Percentiles rank a stretch among this genome's conserved stretches.
These are phyloP conservation scores for Dichetophora obliterata DNA, from an alignment of 2,888 invertebrate genomes.

Conservation along the genomic window DNA sequence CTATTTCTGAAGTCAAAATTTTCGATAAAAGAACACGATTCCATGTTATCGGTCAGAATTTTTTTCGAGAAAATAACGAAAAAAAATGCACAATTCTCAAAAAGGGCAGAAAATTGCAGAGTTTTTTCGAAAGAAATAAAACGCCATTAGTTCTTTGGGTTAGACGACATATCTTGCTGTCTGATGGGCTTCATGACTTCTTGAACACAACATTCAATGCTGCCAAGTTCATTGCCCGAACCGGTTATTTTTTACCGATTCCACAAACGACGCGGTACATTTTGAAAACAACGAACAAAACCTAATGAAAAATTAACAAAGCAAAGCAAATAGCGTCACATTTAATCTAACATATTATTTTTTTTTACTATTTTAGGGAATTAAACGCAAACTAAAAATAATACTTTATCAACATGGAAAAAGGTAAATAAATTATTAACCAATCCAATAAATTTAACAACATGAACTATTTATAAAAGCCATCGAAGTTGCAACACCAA, in stretches of 20 bases:
- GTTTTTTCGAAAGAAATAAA: no score
- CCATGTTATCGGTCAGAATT: no score
- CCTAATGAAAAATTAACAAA: slow-evolving; percentile 8
- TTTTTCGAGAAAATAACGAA: no score
- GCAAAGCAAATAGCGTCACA: slow-evolving; percentile 12
- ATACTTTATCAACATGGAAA: background rate
- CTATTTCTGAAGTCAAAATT: no score
- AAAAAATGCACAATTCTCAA: no score
- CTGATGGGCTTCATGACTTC: no score
- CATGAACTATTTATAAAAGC: background rate
- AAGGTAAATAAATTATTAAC: background rate
- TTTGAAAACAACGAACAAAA: slow-evolving; percentile 33
- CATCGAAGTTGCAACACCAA: background rate
- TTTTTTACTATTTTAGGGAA: background rate
- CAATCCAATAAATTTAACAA: background rate
- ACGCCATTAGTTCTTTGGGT: no score
- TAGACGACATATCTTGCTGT: no score
- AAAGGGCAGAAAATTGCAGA: no score
- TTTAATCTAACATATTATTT: background rate
- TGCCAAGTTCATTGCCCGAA: background rate
- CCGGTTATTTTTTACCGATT: background rate
- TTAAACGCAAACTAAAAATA: background rate
- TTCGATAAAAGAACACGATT: no score
- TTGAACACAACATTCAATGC: background rate
- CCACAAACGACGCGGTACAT: slow-evolving; percentile 5